Evolutionary conservation across 2,797 vertebrate species (phyloP).

Genomic region (Florisuga fusca): DNA sequence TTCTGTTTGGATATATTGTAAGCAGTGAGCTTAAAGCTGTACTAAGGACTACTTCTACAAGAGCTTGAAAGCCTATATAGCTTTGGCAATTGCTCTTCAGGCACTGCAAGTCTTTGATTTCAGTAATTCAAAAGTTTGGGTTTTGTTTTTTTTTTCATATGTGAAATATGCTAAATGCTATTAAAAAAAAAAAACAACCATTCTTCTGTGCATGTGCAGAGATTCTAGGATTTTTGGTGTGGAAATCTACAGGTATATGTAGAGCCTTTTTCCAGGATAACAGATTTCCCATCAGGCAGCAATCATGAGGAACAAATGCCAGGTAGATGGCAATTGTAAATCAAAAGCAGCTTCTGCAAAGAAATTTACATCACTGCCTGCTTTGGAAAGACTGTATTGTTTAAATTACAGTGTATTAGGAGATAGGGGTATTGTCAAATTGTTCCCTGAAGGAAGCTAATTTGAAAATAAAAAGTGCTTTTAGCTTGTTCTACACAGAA

Average conservation of each 20-base stretch:
- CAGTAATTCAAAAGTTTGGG: neutral
- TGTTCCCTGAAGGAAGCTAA: conserved; percentile 3
- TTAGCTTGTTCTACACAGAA: neutral
- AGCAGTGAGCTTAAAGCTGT: neutral
- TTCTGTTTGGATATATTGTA: neutral
- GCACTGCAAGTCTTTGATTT: neutral
- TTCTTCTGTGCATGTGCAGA: neutral
- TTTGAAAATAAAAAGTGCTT: conserved; percentile 6
- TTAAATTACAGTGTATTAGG: neutral
- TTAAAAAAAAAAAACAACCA: neutral
- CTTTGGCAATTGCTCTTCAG: neutral
- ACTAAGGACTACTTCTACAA: neutral
- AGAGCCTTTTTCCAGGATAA: neutral
- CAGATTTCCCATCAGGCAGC: neutral
- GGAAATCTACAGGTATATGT: neutral
- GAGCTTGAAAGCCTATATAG: neutral
- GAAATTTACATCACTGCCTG: neutral
- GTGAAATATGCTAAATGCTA: too few species aligned
- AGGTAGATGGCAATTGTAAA: neutral
- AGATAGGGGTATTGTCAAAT: neutral
- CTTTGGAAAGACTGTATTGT: neutral
- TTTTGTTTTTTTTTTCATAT: neutral
- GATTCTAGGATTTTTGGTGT: neutral
- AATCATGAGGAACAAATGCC: neutral
- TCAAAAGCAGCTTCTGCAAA: neutral